Conservation (phyloP, 2,113 vertebrate genomes). For the Mystacornis crossleyi region DNA sequence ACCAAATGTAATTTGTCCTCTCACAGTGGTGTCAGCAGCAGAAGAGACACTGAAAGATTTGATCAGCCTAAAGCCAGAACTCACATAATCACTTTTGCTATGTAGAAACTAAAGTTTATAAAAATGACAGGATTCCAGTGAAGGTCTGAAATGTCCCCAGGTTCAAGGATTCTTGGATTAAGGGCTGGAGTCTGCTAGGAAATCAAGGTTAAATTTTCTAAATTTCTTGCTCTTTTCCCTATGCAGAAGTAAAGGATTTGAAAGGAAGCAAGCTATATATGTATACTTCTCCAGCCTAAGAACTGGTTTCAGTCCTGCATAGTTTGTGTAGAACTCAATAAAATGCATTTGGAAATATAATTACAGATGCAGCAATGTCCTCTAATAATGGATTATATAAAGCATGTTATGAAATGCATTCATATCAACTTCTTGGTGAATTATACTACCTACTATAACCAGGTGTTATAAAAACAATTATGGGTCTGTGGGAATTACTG, state of each 20-base stretch:
- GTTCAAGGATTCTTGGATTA: not conserved
- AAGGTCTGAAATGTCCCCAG: not conserved
- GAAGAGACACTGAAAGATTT: not conserved
- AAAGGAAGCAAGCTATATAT: not conserved
- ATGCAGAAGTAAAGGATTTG: not conserved
- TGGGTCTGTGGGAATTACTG: not conserved
- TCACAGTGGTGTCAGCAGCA: not conserved
- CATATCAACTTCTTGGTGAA: conserved; percentile 35
- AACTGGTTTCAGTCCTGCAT: not conserved
- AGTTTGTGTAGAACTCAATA: conserved; percentile 50
- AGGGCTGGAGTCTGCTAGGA: not conserved
- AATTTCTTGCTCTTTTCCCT: not conserved
- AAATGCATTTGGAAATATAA: conserved; percentile 64
- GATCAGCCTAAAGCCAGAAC: not conserved
- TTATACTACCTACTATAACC: conserved; percentile 11
- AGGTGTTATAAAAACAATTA: conserved; percentile 47
- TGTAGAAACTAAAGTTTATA: not conserved
- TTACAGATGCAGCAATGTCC: conserved; percentile 57
- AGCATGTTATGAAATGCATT: conserved; percentile 56
- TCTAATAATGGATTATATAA: conserved; percentile 68
- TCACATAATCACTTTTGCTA: not conserved
- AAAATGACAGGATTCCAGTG: not conserved
- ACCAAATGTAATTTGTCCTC: not conserved
- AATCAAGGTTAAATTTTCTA: not conserved
- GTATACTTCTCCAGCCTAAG: not conserved